A percentile compares a stretch with the other conserved stretches of the same genome.
Evolutionary conservation across 2,113 vertebrate genomes (phyloP).

Genomic region (Gopherus evgoodei): DNA sequence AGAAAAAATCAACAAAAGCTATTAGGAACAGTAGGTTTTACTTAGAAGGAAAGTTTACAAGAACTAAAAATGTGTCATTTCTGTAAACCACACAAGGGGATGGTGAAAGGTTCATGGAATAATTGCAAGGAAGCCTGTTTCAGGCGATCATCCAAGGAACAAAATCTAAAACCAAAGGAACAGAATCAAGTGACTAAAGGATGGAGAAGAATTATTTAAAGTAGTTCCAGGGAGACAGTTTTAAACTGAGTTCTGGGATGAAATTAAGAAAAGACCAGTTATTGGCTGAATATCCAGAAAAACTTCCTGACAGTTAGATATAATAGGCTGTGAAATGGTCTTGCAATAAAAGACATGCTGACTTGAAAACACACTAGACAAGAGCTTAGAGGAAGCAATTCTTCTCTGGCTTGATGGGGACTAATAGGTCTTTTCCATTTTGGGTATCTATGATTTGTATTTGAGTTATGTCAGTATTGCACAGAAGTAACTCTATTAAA

Average conservation of each 20-base stretch:
- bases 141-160: neutral
- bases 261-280: slow-evolving; percentile 42
- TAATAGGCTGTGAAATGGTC: neutral
- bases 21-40: neutral
- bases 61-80: neutral
- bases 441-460: neutral
- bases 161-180: neutral
- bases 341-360: neutral
- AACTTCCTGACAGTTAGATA: slow-evolving; percentile 58
- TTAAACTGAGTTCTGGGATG: slow-evolving; percentile 26
- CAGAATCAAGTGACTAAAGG: neutral
- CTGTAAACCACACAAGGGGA: slow-evolving; percentile 3
- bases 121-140: neutral
- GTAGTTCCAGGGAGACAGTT: slow-evolving; percentile 17
- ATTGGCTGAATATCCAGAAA: slow-evolving; percentile 35
- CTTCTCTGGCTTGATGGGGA: fast-evolving
- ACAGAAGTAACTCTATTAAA: neutral
- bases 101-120: neutral
- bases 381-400: neutral
- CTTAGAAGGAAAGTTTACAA: neutral
- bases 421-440: neutral
- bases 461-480: neutral
- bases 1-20: neutral
- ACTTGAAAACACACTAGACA: neutral
- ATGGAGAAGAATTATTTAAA: neutral